phyloP scores from a whole-genome alignment of 2,888 invertebrate species.

The Heliconius sara region DNA sequence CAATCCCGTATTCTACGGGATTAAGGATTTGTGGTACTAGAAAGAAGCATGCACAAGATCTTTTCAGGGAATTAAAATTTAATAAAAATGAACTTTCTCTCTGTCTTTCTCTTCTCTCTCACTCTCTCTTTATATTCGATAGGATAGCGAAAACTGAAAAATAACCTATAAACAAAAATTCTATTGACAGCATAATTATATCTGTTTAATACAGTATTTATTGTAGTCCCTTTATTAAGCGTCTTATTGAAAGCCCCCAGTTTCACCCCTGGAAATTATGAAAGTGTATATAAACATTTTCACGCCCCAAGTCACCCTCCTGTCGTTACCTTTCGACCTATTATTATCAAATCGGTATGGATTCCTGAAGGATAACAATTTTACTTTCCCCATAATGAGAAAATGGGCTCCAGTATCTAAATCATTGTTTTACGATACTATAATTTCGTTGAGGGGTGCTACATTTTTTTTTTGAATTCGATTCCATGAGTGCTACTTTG shows the following conservation, averaged over 20 bases:
- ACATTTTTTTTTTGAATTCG: slow-evolving; percentile 36
- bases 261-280: slow-evolving; percentile 81
- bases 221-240: slow-evolving; percentile 73
- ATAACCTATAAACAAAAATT: not conserved
- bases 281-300: slow-evolving; percentile 84
- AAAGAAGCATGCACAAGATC: no score
- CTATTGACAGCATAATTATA: slow-evolving; percentile 11
- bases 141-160: no score
- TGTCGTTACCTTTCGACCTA: slow-evolving; percentile 75
- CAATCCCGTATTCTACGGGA: no score
- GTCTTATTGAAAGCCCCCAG: slow-evolving; percentile 79
- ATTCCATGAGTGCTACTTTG: slow-evolving; percentile 16
- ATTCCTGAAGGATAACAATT: slow-evolving; percentile 73
- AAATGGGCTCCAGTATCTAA: slow-evolving; percentile 73
- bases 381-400: slow-evolving; percentile 71
- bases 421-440: slow-evolving; percentile 80
- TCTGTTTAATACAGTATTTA: not conserved
- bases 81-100: no score
- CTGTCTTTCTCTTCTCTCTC: no score
- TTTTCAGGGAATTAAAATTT: slow-evolving; percentile 29
- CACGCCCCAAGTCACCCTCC: slow-evolving; percentile 75
- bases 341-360: slow-evolving; percentile 84
- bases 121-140: no score
- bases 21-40: no score
- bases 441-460: slow-evolving; percentile 62